These are phyloP conservation scores for Hemaris fuciformis DNA, from an alignment of 2,888 invertebrate species.

Conservation along the genomic window DNA sequence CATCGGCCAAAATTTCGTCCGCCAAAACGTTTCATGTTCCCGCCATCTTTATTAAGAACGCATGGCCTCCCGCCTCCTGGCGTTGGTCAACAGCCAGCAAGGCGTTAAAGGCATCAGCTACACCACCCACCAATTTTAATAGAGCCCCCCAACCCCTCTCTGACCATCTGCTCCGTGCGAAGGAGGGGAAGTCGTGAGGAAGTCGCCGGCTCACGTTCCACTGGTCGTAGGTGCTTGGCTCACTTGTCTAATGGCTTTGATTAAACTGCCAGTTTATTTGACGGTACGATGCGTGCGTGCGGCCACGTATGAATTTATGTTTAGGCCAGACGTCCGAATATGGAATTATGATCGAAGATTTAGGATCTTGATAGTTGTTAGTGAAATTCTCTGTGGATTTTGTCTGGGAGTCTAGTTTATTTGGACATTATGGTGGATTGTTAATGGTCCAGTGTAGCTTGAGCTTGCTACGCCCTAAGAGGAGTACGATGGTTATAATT, in stretches of 20 bases:
- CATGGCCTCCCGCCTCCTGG: constrained; percentile 75
- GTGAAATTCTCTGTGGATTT: constrained; percentile 14
- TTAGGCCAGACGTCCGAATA: constrained; percentile 64
- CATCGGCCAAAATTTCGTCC: constrained; percentile 45
- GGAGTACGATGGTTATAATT: neutral
- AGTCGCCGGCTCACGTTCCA: constrained; percentile 52
- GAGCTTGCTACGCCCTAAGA: neutral
- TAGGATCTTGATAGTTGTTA: constrained; percentile 40
- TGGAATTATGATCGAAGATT: constrained; percentile 71
- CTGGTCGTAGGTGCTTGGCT: constrained; percentile 70
- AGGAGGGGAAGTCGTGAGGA: constrained; percentile 40
- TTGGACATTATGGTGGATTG: neutral
- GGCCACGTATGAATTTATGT: constrained; percentile 79
- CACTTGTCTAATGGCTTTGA: constrained; percentile 81
- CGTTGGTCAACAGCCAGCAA: constrained; percentile 79
- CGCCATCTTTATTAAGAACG: constrained; percentile 80
- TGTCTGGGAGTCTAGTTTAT: constrained; percentile 1
- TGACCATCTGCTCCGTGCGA: constrained; percentile 25
- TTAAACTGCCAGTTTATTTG: constrained; percentile 82
- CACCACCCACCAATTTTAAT: constrained; percentile 61
- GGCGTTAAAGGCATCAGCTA: constrained; percentile 80
- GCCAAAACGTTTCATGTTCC: constrained; percentile 66
- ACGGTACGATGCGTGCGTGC: constrained; percentile 77
- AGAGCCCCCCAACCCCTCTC: constrained; percentile 49
- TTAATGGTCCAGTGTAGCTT: neutral